Evolutionary conservation across 2,113 vertebrate genomes (phyloP), one percentile per base, ranked within the genome.

Genomic region (Eclectus roratus): DNA sequence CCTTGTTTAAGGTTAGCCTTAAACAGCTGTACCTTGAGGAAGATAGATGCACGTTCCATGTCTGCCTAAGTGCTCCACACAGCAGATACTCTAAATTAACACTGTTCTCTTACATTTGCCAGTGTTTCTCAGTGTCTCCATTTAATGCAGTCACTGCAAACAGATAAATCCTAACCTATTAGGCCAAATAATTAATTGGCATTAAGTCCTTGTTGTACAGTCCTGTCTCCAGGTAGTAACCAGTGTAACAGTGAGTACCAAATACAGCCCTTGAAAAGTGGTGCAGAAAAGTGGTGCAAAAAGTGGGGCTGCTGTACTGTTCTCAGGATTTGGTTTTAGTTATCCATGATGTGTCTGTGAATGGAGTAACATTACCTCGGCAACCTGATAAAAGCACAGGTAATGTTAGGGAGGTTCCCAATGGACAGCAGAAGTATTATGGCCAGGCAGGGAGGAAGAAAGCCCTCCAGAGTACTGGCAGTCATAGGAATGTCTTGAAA

Each of bases 1-100:
- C 52, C 58, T 82, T 58, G 10, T 31, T 37, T 35, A 31, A 82
- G 23, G 46, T 64, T 74, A 50, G 68, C 73, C 37, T 66, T 25
- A 66, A 89, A 20, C 17, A 70, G 50, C 63, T 46, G 23, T 17
- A 43, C 13, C 8, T 43, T 56, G 70, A 77, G 17, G 86, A 78
- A 64, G 66, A 52, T 3, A 53, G 31, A 21, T 39, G 28, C 39
- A 17, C 2, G 28, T 12, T 28, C 33, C 0, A 0, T 24, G 52
- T 60, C 60, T 89, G 46, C 37, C 35, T 13, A 35, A 89, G 61
- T 17, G 27, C 33, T 39, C 56, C 52, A 64, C 55, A 18, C 29
- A 61, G 64, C 23, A 92, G 19, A 47, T 27, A 25, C 2, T 23
- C 71, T 80, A 77, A 79, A 82, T 53, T 44, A 66, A 43, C 33